Evolutionary conservation across 2,888 invertebrate species (phyloP), one percentile per base, ranked within the genome.

Genomic region (Apoderus coryli): DNA sequence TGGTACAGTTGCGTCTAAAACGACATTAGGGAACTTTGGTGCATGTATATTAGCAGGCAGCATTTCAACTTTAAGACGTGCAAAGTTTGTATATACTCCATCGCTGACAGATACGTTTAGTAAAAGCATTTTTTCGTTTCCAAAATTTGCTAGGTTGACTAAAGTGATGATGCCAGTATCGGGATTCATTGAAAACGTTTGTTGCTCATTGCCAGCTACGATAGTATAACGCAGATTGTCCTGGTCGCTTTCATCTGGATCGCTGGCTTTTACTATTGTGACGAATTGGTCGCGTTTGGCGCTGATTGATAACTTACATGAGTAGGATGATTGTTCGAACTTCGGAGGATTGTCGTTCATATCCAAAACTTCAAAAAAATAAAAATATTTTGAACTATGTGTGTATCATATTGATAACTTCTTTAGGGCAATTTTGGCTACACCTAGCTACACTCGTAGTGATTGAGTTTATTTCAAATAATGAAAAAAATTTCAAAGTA

Each of bases 41-140:
- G 78, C 66, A 53, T 76, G 69, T 42, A 68, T 65, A 62, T 92
- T 92, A 37, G 80, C 76, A 5, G 85, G 75, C 34, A 80, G 61
- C 38, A 79, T 67, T 47, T 78, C 69, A 27, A 86, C 76, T 61
- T 80, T 80, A 10, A 85, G 68, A 40, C 84, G 64, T 2, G 88
- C 76, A 59, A 82, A 92, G 41, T 76, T 81, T 4, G 88, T 89
- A 61, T 89, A 92, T 19, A 93, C 86, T 16, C 93, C 93, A 63
- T 96, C 95, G 32, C 86, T 85, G 22, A 89, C 93, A 2, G 92
- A 92, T 16, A 95, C 77, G 63, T 95, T 95, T 35, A 95, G 65
- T 35, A 72, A 60, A 48, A 75, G 73, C 26, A 45, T 42, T 13
- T 38, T 37, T 30, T 66, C 61, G 29, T 70, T 66, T 9, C 72